Evolutionary conservation across 2,888 invertebrate genomes (phyloP).

Genomic region (Dasysyrphus albostriatus): DNA sequence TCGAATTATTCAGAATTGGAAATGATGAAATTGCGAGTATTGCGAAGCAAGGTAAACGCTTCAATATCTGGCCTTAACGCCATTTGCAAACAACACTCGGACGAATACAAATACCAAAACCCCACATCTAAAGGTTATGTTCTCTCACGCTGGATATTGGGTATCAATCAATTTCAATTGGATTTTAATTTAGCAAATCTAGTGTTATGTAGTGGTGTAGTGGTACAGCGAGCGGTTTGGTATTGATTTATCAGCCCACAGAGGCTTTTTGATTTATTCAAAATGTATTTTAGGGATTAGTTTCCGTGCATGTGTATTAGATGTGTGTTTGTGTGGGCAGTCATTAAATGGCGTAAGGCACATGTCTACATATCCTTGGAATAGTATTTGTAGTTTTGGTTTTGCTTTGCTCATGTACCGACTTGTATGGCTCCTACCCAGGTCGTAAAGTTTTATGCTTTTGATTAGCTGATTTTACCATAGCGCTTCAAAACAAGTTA

Average conservation of each 20-base stretch:
- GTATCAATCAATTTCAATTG: constrained; percentile 64
- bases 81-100: constrained; percentile 7
- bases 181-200: constrained; percentile 62
- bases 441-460: constrained; percentile 39
- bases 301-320: neutral
- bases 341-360: constrained; percentile 42
- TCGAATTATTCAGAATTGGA: constrained; percentile 39
- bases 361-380: constrained; percentile 8
- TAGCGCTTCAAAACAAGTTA: constrained; percentile 25
- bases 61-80: neutral
- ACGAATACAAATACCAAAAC: neutral
- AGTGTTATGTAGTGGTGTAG: constrained; percentile 7
- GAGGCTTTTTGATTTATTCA: constrained; percentile 57
- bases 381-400: neutral
- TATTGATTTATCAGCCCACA: constrained; percentile 28
- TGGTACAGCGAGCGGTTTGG: neutral
- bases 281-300: constrained; percentile 44
- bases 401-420: constrained; percentile 12
- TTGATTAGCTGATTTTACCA: constrained; percentile 40
- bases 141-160: constrained; percentile 10
- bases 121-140: neutral
- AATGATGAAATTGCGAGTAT: constrained; percentile 28
- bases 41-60: neutral
- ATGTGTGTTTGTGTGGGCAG: neutral
- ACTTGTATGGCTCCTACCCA: neutral